Percentiles rank a stretch among this genome's conserved stretches.
phyloP scores from a whole-genome alignment of 2,113 vertebrate genomes.

The Eonycteris spelaea region DNA sequence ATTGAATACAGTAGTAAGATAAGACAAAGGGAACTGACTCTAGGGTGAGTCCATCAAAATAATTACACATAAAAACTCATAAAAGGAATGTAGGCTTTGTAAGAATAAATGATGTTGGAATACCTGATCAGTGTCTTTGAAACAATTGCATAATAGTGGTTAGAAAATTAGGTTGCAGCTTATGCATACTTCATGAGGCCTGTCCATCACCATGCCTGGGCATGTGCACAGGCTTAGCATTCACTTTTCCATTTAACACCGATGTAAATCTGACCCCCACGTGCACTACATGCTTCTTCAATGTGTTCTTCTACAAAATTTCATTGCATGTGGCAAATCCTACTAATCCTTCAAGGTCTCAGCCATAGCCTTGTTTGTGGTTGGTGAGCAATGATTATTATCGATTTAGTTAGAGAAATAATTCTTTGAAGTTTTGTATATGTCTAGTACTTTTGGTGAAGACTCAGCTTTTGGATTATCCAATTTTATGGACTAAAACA shows the following conservation, averaged over 20 bases:
- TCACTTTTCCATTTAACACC: neutral
- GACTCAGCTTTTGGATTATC: neutral
- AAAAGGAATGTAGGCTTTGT: neutral
- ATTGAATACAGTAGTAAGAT: neutral
- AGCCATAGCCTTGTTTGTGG: neutral
- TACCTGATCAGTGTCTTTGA: neutral
- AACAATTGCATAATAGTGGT: neutral
- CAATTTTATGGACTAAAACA: neutral
- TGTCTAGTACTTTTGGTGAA: neutral
- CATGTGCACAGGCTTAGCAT: neutral
- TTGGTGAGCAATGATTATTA: neutral
- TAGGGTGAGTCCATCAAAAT: neutral
- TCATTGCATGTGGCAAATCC: neutral
- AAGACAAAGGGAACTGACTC: neutral
- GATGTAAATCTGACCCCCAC: neutral
- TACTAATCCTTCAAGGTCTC: neutral
- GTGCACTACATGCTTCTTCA: neutral
- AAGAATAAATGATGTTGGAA: neutral
- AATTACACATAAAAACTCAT: neutral
- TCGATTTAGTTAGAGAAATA: neutral
- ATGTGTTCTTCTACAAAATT: neutral
- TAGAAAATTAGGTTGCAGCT: neutral
- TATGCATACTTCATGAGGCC: neutral
- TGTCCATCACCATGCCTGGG: fast-evolving
- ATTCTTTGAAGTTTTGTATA: neutral